Evolutionary conservation across 2,113 vertebrate species (phyloP), one percentile per base, ranked within the genome.

Genomic region (Tachysurus vachellii): DNA sequence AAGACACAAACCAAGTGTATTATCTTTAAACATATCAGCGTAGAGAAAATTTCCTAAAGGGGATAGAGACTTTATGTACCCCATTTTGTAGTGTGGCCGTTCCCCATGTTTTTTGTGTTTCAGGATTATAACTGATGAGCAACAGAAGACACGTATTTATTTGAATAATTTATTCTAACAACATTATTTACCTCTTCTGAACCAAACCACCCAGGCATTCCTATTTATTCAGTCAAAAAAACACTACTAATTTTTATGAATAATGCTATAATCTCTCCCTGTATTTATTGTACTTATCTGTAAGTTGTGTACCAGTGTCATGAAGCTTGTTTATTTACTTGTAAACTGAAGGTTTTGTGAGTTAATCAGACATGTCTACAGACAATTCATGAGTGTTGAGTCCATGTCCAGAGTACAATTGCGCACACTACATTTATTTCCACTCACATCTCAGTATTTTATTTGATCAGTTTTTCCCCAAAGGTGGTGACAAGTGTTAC

Each of bases 181-280:
- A 83, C 73, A 42, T 36, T 54, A 84, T 84, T 88, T 85, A 87
- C 82, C 85, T 90, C 79, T 86, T 70, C 62, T 64, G 54, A 88
- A 85, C 57, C 56, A 87, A 85, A 82, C 54, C 56, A 68, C 86
- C 70, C 57, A 85, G 83, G 77, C 87, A 90, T 90, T 88, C 89
- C 89, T 64, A 83, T 90, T 84, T 82, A 82, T 87, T 90, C 85
- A 84, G 87, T 85, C 89, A 88, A 90, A 90, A 90, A 90, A 88
- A 70, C 85, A 90, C 85, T 88, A 87, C 85, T 82, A 85, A 88
- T 90, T 87, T 87, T 85, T 87, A 87, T 80, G 70, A 77, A 82
- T 13, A 0, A 54, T 61, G 62, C 68, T 80, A 77, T 4, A 57
- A 31, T 86, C 85, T 44, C 56, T 88, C 87, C 82, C 47, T 87